Conservation (phyloP, 53 echinoderm and acorn worm genomes). For the Actinopyga echinites region DNA sequence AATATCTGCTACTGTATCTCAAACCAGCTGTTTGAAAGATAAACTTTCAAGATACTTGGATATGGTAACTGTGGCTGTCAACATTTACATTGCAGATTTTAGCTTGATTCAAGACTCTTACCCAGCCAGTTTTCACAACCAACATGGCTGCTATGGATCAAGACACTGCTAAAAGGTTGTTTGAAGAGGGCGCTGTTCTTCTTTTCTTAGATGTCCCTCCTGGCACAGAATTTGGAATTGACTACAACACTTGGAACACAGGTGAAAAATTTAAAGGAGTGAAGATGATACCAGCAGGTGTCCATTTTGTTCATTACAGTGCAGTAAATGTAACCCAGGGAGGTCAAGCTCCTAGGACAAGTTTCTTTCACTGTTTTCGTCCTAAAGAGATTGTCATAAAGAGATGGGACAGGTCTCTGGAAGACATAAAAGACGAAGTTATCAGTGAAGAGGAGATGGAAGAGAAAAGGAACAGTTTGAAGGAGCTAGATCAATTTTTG, state of each 20-base stretch:
- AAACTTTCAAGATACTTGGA: too few relatives aligned
- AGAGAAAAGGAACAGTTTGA: constrained; percentile 52
- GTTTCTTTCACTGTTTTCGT: constrained; percentile 84
- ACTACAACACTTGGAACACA: constrained; percentile 93
- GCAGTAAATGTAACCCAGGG: constrained; percentile 65
- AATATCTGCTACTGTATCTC: too few relatives aligned
- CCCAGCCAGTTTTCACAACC: background rate
- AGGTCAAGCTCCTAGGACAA: constrained; percentile 74
- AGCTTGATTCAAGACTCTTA: background rate
- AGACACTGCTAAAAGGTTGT: constrained; percentile 75
- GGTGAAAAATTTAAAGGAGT: constrained; percentile 93
- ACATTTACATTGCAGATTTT: background rate
- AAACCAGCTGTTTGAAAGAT: too few relatives aligned
- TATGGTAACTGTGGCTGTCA: too few relatives aligned
- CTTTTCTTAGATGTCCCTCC: constrained; percentile 86
- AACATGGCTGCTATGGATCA: constrained; percentile 64
- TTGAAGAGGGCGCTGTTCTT: constrained; percentile 88
- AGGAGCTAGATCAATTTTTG: constrained; percentile 67
- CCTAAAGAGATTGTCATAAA: constrained; percentile 74
- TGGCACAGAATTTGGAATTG: constrained; percentile 96
- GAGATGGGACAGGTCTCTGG: constrained; percentile 66
- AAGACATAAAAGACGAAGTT: constrained; percentile 70
- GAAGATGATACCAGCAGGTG: constrained; percentile 95
- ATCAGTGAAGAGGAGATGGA: constrained; percentile 49
- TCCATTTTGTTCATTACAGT: constrained; percentile 93